Evolutionary conservation across 2,888 invertebrate species (phyloP).

Genomic region (Anthophora plumipes): DNA sequence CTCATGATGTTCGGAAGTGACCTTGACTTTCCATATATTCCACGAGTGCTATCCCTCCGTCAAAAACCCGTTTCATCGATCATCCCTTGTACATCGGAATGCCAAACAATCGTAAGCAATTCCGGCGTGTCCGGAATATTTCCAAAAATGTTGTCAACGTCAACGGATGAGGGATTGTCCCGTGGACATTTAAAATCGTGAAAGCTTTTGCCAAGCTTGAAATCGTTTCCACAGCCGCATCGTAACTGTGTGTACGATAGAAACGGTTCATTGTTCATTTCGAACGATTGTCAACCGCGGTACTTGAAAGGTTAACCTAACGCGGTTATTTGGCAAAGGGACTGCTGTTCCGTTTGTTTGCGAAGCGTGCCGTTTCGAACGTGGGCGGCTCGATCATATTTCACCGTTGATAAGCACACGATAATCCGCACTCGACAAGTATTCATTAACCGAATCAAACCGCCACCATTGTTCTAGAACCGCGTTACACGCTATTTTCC

Average conservation of each 20-base stretch:
- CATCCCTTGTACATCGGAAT: neutral
- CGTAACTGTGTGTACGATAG: no score
- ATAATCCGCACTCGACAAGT: slow-evolving; percentile 48
- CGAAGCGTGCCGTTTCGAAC: slow-evolving; percentile 15
- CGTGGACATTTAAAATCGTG: slow-evolving; percentile 6
- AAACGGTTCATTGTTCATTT: slow-evolving; percentile 36
- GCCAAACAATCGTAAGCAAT: slow-evolving; percentile 17
- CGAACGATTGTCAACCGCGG: slow-evolving; percentile 37
- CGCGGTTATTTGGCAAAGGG: slow-evolving; percentile 18
- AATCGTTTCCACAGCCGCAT: neutral
- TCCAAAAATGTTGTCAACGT: neutral
- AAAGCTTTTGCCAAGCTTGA: neutral
- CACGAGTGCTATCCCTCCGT: neutral
- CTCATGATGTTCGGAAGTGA: neutral
- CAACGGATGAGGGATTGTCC: slow-evolving; percentile 11
- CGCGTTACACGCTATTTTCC: slow-evolving; percentile 20
- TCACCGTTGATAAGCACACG: slow-evolving; percentile 40
- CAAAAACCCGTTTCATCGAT: neutral
- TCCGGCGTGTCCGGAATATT: slow-evolving; percentile 7
- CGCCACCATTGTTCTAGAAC: slow-evolving; percentile 5
- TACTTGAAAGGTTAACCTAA: slow-evolving; percentile 40
- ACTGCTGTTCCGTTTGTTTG: slow-evolving; percentile 37
- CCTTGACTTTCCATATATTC: neutral
- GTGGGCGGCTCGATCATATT: slow-evolving; percentile 46
- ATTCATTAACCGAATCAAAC: slow-evolving; percentile 46